Base-by-base conservation (phyloP, 1,140 invertebrate species). In the Zaprionus gabonicus region DNA sequence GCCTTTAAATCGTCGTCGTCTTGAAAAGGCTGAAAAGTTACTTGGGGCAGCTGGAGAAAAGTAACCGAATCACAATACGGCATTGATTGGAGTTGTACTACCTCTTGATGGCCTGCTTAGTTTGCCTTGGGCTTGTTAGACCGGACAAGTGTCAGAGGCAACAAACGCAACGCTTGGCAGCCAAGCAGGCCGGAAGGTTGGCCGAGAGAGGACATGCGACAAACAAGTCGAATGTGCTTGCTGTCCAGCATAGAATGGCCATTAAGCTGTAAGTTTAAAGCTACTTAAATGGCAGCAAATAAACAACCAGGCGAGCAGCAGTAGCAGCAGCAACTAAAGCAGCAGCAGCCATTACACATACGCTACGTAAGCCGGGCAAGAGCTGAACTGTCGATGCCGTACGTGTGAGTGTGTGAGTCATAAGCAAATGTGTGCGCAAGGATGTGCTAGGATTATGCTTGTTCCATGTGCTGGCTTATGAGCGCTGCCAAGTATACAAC, bases 221-320 rank as follows among this genome's bases (percentile, higher is more conserved):
- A 78, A 87, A 83, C 78, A 88, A 84, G 78, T 83, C 78, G 79
- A 85, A 38, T 38, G 62, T 31, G 60, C n/a, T 23, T 28, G 65
- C 51, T 69, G 72, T 68, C 71, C 76, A 88, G 81, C 85, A 76
- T 78, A 77, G 76, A 82, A 90, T 90, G 81, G 81, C 79, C 76
- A 90, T 90, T 90, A 90, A 90, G 85, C 85, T 90, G 76, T 65
- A 82, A 85, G 68, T 90, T 90, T 85, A 90, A 90, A 80, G 85
- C 85, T 90, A 82, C 85, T 90, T 81, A 88, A 90, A 88, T 83
- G 81, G 68, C 78, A 81, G 73, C 75, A 88, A 88, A 88, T 88
- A 88, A 88, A 84, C 85, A 84, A 73, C 44, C 62, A 57, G 51
- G 70, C 68, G 38, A 62, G n/a, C 20, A 59, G 49, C 4, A 64